These are phyloP conservation scores for Drosophila sucinea DNA, from an alignment of 1,140 invertebrate species.

Conservation along the genomic window DNA sequence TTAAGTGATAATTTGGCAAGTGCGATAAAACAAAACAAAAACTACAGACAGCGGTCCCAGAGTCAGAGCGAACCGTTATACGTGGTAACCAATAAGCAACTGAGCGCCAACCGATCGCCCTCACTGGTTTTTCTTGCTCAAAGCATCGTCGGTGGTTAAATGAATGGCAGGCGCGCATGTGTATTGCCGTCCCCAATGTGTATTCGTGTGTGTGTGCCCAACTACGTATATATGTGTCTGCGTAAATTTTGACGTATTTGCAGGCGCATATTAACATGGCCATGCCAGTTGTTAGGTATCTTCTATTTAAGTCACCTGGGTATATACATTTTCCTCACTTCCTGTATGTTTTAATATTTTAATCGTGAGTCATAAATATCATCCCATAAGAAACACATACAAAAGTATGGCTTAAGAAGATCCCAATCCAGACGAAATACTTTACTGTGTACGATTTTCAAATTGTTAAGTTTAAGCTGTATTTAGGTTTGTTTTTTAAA, in stretches of 20 bases:
- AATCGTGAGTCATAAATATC: too few species aligned
- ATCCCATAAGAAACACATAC: too few species aligned
- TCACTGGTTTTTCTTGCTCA: slow-evolving; percentile 67
- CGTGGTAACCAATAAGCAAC: slow-evolving; percentile 60
- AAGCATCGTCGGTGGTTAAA: slow-evolving; percentile 44
- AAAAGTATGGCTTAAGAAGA: too few species aligned
- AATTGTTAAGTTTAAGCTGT: background rate
- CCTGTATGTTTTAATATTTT: too few species aligned
- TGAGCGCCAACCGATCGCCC: slow-evolving; percentile 58
- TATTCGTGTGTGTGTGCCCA: slow-evolving; percentile 5
- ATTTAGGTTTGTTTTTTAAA: background rate
- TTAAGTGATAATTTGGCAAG: slow-evolving; percentile 38
- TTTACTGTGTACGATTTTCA: too few species aligned
- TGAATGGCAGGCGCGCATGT: slow-evolving; percentile 67
- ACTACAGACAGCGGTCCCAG: background rate
- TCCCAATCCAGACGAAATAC: too few species aligned
- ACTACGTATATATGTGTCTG: slow-evolving; percentile 16
- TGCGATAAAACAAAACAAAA: background rate
- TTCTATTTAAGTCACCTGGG: slow-evolving; percentile 5
- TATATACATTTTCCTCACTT: background rate
- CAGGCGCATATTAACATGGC: slow-evolving; percentile 46
- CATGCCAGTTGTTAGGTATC: slow-evolving; percentile 35
- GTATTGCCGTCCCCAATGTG: slow-evolving; percentile 43
- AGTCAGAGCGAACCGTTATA: slow-evolving; percentile 56
- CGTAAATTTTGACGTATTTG: slow-evolving; percentile 49